Evolutionary conservation across 2,888 invertebrate genomes (phyloP).

Genomic region (Parapristionchus giblindavisi): DNA sequence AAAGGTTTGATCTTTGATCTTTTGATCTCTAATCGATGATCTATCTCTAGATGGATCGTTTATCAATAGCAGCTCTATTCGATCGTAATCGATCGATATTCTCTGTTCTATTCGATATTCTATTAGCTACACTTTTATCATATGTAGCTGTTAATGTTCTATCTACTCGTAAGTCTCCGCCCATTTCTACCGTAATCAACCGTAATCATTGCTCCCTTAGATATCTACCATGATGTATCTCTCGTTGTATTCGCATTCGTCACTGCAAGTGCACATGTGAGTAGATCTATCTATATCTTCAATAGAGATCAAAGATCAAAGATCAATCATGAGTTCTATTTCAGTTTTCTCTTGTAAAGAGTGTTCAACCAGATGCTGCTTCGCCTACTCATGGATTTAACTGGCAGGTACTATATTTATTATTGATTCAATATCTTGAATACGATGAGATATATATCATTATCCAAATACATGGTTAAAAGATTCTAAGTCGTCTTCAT

Average conservation of each 20-base stretch:
- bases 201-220: slow-evolving; percentile 70
- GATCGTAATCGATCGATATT: slow-evolving; percentile 85
- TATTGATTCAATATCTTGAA: too few species aligned
- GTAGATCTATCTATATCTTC: slow-evolving; percentile 20
- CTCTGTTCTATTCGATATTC: slow-evolving; percentile 83
- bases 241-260: slow-evolving; percentile 95
- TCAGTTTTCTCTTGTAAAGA: slow-evolving; percentile 77
- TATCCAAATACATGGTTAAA: not conserved
- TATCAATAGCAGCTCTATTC: slow-evolving; percentile 88
- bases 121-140: slow-evolving; percentile 85
- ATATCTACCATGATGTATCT: slow-evolving; percentile 89
- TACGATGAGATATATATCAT: too few species aligned
- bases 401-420: slow-evolving; percentile 64
- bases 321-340: slow-evolving; percentile 35
- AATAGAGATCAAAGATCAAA: not conserved
- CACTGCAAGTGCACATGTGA: slow-evolving; percentile 95
- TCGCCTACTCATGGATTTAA: slow-evolving; percentile 86
- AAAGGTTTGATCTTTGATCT: slow-evolving; percentile 44
- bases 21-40: not conserved
- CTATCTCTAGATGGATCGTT: slow-evolving; percentile 82
- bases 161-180: not conserved
- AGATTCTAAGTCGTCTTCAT: not conserved
- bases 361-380: slow-evolving; percentile 97
- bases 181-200: too few species aligned
- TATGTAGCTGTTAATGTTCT: slow-evolving; percentile 74